Evolutionary conservation across 1,140 invertebrate species (phyloP).

Genomic region (Diorhabda sublineata): DNA sequence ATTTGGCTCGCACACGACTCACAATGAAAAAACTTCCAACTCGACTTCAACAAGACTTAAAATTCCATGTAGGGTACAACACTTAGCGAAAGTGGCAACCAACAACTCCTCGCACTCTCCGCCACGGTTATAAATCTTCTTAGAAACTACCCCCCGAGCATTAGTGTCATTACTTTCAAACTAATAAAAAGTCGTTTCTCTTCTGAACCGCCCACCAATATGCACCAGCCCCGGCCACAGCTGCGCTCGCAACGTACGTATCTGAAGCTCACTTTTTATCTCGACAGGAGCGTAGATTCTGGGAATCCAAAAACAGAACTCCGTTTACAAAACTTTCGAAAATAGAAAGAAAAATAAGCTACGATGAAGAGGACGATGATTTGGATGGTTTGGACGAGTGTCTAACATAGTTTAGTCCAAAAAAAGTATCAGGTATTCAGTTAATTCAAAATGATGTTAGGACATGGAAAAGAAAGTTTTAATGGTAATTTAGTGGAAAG

Average conservation of each 20-base stretch:
- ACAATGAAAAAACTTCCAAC: neutral
- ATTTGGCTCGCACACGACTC: neutral
- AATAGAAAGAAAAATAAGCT: no score
- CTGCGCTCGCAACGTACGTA: constrained; percentile 11
- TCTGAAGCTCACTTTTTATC: constrained; percentile 6
- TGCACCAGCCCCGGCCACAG: constrained; percentile 7
- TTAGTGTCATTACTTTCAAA: constrained; percentile 21
- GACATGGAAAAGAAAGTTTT: no score
- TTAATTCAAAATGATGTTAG: no score
- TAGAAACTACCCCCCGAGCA: constrained; percentile 15
- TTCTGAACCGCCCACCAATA: neutral
- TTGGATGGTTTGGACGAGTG: no score
- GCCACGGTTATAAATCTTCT: constrained; percentile 16
- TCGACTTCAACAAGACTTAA: neutral
- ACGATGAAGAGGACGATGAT: no score
- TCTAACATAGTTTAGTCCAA: no score
- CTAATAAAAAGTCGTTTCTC: constrained; percentile 16
- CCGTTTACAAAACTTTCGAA: no score
- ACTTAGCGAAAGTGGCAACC: constrained; percentile 14
- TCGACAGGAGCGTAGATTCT: neutral
- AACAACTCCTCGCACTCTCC: constrained; percentile 11
- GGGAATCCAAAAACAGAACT: no score
- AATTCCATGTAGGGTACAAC: constrained; percentile 10
- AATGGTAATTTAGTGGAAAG: no score
- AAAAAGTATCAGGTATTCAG: no score